These are phyloP conservation scores for Blastobasis adustella DNA, from an alignment of 2,888 invertebrate genomes.

Conservation along the genomic window DNA sequence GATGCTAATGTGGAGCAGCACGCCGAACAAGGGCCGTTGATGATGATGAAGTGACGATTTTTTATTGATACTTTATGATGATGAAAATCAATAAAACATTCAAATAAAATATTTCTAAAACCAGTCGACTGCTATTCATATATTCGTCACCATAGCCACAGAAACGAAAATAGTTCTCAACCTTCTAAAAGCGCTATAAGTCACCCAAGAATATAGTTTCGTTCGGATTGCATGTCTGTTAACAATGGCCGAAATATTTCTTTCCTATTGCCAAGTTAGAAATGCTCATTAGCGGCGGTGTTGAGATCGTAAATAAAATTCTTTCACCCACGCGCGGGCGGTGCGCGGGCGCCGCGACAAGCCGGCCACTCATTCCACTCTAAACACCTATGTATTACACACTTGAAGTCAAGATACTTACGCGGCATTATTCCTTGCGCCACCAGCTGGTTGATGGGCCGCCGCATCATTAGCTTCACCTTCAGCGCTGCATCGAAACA, in stretches of 20 bases:
- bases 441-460: conserved; percentile 95
- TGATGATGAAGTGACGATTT: too few species aligned
- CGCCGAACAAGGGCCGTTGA: too few species aligned
- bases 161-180: neutral
- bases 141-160: neutral
- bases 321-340: conserved; percentile 44
- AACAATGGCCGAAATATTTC: conserved; percentile 14
- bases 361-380: conserved; percentile 15
- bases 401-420: conserved; percentile 76
- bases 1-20: too few species aligned
- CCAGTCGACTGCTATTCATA: neutral
- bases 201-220: too few species aligned
- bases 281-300: conserved; percentile 42
- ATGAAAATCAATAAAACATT: too few species aligned
- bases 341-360: conserved; percentile 15
- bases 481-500: conserved; percentile 87
- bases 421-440: conserved; percentile 99
- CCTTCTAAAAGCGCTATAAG: too few species aligned
- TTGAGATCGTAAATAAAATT: conserved; percentile 57
- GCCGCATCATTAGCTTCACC: conserved; percentile 95
- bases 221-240: too few species aligned
- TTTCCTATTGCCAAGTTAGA: conserved; percentile 31
- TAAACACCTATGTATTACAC: too few species aligned
- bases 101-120: too few species aligned
- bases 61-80: too few species aligned